Evolutionary conservation across 2,888 invertebrate species (phyloP).

Genomic region (Malachius bipustulatus): DNA sequence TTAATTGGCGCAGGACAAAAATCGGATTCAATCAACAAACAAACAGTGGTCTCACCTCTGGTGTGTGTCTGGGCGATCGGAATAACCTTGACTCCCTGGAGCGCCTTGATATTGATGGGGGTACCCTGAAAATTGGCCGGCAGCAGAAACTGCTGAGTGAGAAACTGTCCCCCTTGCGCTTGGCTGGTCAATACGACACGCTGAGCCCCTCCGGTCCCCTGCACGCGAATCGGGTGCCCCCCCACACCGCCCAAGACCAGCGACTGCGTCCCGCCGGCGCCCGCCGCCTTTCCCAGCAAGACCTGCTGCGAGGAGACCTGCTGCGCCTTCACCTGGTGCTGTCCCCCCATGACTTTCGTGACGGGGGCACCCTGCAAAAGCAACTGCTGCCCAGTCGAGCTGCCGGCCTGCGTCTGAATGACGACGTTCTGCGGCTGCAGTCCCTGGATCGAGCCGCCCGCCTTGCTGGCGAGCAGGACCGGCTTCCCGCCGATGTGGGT

Average conservation of each 20-base stretch:
- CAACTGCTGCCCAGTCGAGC: conserved; percentile 20
- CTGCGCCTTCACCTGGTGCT: conserved; percentile 30
- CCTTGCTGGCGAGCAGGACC: conserved; percentile 41
- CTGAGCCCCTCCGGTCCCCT: conserved; percentile 28
- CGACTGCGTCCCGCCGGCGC: conserved; percentile 21
- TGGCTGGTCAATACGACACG: conserved; percentile 44
- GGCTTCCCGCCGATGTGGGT: conserved; percentile 46
- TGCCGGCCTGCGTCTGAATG: conserved; percentile 30
- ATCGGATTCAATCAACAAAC: neutral
- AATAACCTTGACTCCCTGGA: conserved; percentile 51
- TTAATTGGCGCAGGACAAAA: neutral
- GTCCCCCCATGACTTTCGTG: conserved; percentile 31
- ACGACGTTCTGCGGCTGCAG: conserved; percentile 38
- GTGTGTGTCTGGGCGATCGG: conserved; percentile 39
- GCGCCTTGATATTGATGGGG: conserved; percentile 47
- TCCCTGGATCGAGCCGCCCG: conserved; percentile 32
- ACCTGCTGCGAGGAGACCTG: conserved; percentile 32
- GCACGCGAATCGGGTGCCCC: conserved; percentile 30
- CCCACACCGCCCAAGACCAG: conserved; percentile 35
- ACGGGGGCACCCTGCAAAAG: conserved; percentile 30
- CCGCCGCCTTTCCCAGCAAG: conserved; percentile 18
- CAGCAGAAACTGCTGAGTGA: conserved; percentile 46
- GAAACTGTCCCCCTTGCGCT: conserved; percentile 39
- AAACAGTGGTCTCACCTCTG: conserved; percentile 25
- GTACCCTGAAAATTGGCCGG: conserved; percentile 50